phyloP scores from a whole-genome alignment of 2,888 invertebrate genomes.

The Ecdyonurus torrentis region DNA sequence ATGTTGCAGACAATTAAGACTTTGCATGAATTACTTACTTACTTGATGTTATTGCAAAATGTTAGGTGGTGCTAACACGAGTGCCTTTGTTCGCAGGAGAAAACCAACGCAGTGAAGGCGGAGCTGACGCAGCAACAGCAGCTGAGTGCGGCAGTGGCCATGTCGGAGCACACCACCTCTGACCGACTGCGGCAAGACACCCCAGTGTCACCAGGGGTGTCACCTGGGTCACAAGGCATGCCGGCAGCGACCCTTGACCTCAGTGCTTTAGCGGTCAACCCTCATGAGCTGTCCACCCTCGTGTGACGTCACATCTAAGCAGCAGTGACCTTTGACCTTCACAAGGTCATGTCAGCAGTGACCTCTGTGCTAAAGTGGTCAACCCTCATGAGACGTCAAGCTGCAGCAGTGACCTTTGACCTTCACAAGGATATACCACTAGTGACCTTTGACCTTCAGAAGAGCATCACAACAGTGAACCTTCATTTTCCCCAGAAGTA shows the following conservation, averaged over 20 bases:
- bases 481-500: too few relatives aligned
- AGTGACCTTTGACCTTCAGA: too few relatives aligned
- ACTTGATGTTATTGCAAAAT: too few relatives aligned
- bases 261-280: conserved; percentile 9
- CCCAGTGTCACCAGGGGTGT: neutral
- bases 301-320: conserved; percentile 14
- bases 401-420: too few relatives aligned
- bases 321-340: too few relatives aligned
- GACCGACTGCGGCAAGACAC: neutral
- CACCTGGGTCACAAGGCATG: conserved; percentile 3
- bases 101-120: conserved; percentile 64
- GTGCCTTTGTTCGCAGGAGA: conserved; percentile 48
- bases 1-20: too few relatives aligned
- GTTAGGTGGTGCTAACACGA: too few relatives aligned
- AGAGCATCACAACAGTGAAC: too few relatives aligned
- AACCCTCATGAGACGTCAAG: conserved; percentile 14
- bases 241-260: conserved; percentile 12
- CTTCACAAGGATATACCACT: too few relatives aligned
- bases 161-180: neutral
- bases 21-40: too few relatives aligned
- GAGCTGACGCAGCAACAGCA: conserved; percentile 27
- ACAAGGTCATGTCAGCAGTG: too few relatives aligned
- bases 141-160: neutral
- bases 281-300: conserved; percentile 16
- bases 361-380: conserved; percentile 10